Evolutionary conservation across 2,888 invertebrate species (phyloP).

Genomic region (Eulithis prunata): DNA sequence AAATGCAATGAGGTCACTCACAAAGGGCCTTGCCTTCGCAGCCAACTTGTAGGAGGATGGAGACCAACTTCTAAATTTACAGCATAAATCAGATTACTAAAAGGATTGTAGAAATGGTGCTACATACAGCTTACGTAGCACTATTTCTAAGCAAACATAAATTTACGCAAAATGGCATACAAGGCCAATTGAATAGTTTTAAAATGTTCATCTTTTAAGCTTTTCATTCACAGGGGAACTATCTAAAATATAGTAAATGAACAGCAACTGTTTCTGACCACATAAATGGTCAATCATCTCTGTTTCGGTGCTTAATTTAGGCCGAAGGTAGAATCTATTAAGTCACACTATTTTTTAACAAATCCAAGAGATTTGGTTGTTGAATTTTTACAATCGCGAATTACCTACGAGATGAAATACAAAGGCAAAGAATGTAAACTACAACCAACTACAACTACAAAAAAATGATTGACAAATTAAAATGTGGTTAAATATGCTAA

Average conservation of each 20-base stretch:
- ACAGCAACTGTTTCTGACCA: slow-evolving; percentile 61
- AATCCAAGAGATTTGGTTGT: slow-evolving; percentile 38
- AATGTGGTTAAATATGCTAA: neutral
- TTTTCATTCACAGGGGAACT: no score
- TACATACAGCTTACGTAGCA: no score
- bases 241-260: slow-evolving; percentile 17
- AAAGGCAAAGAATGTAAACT: neutral
- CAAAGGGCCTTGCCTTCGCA: slow-evolving; percentile 79
- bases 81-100: neutral
- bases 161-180: no score
- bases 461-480: neutral
- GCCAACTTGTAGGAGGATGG: slow-evolving; percentile 68
- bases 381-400: slow-evolving; percentile 19
- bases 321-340: slow-evolving; percentile 63
- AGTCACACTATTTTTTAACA: slow-evolving; percentile 57
- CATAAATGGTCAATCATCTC: slow-evolving; percentile 45
- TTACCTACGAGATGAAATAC: slow-evolving; percentile 1
- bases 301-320: slow-evolving; percentile 59
- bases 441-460: no score
- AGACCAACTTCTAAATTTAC: slow-evolving; percentile 55
- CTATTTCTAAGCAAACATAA: no score
- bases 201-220: no score
- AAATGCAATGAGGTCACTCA: slow-evolving; percentile 77
- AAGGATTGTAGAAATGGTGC: no score
- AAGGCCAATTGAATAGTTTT: no score